Evolutionary conservation across 2,797 vertebrate species (phyloP), one percentile per base, ranked within the genome.

Genomic region (Thalassophryne amazonica): DNA sequence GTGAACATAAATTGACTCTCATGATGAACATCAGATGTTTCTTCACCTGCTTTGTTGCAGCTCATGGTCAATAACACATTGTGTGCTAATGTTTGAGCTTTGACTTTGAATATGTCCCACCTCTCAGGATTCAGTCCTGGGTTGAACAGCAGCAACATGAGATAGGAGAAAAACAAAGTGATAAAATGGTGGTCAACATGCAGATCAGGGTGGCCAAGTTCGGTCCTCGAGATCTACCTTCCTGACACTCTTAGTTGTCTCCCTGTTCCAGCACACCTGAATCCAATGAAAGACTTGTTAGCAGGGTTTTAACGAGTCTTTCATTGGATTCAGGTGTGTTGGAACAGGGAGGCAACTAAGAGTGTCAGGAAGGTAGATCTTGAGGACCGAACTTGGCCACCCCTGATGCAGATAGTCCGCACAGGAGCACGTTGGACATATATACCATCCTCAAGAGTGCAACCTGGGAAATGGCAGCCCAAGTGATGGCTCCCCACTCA

Each of bases 381-480:
- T n/a, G n/a, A n/a, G n/a, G n/a, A n/a, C n/a, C n/a, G n/a, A n/a
- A n/a, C n/a, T n/a, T n/a, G n/a, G n/a, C n/a, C n/a, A n/a, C n/a
- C n/a, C n/a, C n/a, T n/a, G n/a, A n/a, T n/a, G n/a, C n/a, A 87
- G 59, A 91, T 77, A 0, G 86, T 88, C 75, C 81, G 88, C 25
- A 90, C 82, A 31, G 90, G 91, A 38, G 90, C 76, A 6, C 38
- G 45, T 61, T 92, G 90, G n/a, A 62, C 25, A 27, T 86, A 86
- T n/a, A 43, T 42, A 0, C 74, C 73, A 0, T 88, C 60, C 16
- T 73, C 59, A 7, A 83, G 19, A 21, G 73, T 62, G 53, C 81
- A 88, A 32, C 58, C 73, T 21, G 88, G 80, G 48, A 91, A 87
- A 27, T 4, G 83, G 53, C 3, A 91, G 64, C 7, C 71, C 62